phyloP scores from a whole-genome alignment of 2,888 invertebrate species.

The Amblyjoppa proteus region DNA sequence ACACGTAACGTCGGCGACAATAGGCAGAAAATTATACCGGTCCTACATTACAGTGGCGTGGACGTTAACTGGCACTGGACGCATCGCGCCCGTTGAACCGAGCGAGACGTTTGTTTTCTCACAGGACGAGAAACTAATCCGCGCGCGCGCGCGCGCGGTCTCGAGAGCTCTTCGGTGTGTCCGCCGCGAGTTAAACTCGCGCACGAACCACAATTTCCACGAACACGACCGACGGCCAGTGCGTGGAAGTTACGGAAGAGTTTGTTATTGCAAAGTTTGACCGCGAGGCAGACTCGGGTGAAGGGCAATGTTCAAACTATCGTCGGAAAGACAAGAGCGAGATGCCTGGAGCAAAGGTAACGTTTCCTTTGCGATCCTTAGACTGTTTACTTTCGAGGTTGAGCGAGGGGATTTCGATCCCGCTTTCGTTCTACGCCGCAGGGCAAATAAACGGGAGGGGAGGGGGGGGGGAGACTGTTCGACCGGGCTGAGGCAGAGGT shows the following conservation, averaged over 20 bases:
- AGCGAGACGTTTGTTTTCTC: conserved; percentile 6
- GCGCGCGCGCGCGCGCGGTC: not conserved
- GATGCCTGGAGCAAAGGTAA: conserved; percentile 83
- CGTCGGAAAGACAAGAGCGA: conserved; percentile 79
- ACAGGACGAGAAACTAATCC: conserved; percentile 3
- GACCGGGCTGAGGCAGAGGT: too few species aligned
- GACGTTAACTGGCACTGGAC: not conserved
- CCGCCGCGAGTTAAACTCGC: too few species aligned
- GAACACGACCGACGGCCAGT: not conserved
- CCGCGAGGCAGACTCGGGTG: not conserved
- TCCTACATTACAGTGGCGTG: not conserved
- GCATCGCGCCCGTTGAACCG: not conserved
- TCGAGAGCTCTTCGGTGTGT: not conserved
- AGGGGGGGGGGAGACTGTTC: too few species aligned
- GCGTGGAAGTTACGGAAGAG: not conserved
- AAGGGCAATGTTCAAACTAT: conserved; percentile 81
- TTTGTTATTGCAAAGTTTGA: not conserved
- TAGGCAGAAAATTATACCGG: not conserved
- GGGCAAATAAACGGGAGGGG: not conserved
- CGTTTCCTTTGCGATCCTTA: not conserved
- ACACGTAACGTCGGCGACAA: not conserved
- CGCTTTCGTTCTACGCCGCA: not conserved
- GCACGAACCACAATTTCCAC: not conserved
- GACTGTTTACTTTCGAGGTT: not conserved
- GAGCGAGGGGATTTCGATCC: not conserved